Evolutionary conservation across 2,113 vertebrate genomes (phyloP).

Genomic region (Ptilorrhoa leucosticta): DNA sequence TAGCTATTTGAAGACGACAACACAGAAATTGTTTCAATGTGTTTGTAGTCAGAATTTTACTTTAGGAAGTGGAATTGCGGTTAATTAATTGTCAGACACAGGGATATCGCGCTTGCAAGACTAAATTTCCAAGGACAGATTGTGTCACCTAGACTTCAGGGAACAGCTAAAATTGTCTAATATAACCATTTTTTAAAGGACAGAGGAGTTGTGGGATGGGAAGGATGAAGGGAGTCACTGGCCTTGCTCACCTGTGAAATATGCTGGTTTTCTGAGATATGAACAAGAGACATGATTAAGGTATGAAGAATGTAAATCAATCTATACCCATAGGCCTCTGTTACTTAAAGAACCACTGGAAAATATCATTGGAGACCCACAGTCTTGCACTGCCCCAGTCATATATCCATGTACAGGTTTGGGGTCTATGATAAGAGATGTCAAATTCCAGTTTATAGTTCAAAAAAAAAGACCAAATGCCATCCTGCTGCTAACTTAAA

Average conservation of each 20-base stretch:
- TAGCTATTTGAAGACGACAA: background rate
- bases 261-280: background rate
- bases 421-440: background rate
- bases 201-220: background rate
- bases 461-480: background rate
- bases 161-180: background rate
- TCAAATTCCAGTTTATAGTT: background rate
- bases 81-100: background rate
- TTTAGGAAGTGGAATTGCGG: background rate
- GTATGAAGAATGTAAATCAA: background rate
- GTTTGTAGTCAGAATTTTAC: background rate
- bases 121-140: background rate
- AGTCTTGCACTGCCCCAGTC: background rate
- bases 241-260: background rate
- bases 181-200: background rate
- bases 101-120: background rate
- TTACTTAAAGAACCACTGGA: background rate
- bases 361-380: background rate
- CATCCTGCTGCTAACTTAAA: background rate
- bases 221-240: background rate
- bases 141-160: accelerated
- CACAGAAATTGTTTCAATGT: background rate
- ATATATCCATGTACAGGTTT: background rate
- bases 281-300: background rate
- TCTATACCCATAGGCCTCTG: background rate